These are phyloP conservation scores for Sipha flava DNA, from an alignment of 1,140 invertebrate genomes.

Conservation along the genomic window DNA sequence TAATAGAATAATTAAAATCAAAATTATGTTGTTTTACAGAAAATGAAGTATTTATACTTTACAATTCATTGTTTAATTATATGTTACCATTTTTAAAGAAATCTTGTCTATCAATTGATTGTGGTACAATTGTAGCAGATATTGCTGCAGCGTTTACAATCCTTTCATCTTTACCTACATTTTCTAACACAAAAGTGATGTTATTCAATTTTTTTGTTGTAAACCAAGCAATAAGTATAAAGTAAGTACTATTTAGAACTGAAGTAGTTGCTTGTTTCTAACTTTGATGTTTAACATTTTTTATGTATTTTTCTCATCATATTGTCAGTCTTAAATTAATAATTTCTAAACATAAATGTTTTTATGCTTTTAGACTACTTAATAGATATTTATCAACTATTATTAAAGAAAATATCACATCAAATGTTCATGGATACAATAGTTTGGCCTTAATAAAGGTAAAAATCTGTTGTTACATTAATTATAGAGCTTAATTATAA, in stretches of 20 bases:
- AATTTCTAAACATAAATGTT: not conserved
- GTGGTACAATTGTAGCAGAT: conserved; percentile 14
- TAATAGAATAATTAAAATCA: not conserved
- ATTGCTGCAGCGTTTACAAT: not conserved
- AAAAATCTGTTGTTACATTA: not conserved
- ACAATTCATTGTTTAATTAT: not conserved
- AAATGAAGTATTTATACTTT: conserved; percentile 6
- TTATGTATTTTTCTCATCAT: not conserved
- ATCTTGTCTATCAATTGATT: not conserved
- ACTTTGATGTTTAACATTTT: not conserved
- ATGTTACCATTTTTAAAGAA: conserved; percentile 18
- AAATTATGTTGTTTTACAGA: not conserved
- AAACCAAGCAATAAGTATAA: conserved; percentile 17
- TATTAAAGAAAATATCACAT: conserved; percentile 6
- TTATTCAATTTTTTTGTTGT: conserved; percentile 25
- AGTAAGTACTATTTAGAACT: not conserved
- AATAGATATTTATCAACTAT: conserved; percentile 16
- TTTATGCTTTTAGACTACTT: not conserved
- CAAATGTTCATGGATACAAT: conserved; percentile 6
- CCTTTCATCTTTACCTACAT: not conserved
- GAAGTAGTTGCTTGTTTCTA: not conserved
- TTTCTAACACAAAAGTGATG: conserved; percentile 3
- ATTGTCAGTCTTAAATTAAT: no score
- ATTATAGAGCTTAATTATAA: not conserved
- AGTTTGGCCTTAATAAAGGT: conserved; percentile 17